Base-by-base conservation (phyloP, 2,113 vertebrate genomes). In the Empidonax alnorum region DNA sequence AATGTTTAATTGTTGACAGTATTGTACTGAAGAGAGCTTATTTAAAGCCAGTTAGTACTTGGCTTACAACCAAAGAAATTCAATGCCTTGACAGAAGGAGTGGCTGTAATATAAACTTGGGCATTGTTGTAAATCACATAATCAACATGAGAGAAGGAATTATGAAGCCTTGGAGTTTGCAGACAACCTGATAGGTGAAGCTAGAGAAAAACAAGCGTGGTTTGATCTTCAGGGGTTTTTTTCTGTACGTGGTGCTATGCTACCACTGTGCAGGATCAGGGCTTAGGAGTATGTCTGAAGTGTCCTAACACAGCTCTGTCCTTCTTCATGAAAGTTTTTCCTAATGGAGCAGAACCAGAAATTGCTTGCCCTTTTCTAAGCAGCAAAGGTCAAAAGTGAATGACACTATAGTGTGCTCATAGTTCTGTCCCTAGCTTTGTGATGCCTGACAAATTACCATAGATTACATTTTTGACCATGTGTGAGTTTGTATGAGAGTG, bases 221-320 rank as follows among this genome's bases (percentile, higher is more conserved):
- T 58, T 78, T 39, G 22, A 18, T 47, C 21, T 49, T 21, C 49
- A 23, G 23, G 49, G 11, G 5, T 30, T 44, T 81, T 56, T 59
- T 79, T 41, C 24, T 76, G 10, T 8, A 31, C 0, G 0, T 52
- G 13, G 10, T 3, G 2, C 27, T 56, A 27, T 23, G 6, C 46
- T 58, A 33, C 44, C 35, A 56, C 12, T 35, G 6, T 39, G 47
- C 33, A 20, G 44, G 41, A 71, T 19, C 50, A 58, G 65, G 22
- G 28, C 42, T 80, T 42, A 21, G 65, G 7, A 9, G 4, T 31
- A 3, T 37, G 9, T 33, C 59, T 84, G 37, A 58, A 80, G 19
- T 31, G 9, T 89, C 41, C 33, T 46, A 12, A n/a, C 11, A 62
- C 5, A 82, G 42, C 31, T 53, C 31, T 50, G 19, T n/a, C 14